Conservation (phyloP, 2,113 vertebrate species). For the Oncorhynchus nerka region DNA sequence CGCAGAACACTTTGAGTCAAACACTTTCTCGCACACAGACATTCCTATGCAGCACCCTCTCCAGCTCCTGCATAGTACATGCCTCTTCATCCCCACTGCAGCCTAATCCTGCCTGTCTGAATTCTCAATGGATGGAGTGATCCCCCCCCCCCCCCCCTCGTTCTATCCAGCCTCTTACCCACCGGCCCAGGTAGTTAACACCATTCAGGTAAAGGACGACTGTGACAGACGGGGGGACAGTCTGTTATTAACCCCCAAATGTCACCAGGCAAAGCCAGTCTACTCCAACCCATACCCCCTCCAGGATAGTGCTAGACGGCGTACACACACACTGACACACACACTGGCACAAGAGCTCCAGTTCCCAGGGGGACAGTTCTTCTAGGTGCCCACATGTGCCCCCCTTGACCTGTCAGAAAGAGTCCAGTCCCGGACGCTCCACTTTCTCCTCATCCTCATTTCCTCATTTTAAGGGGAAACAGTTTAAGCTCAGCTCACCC, state of each 20-base stretch:
- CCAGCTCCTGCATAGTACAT: not conserved
- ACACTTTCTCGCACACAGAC: not conserved
- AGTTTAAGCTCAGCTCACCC: too few species aligned
- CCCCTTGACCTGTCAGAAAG: too few species aligned
- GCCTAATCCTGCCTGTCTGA: conserved; percentile 43
- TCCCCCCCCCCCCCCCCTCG: not conserved
- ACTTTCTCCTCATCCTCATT: too few species aligned
- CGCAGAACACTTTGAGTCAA: not conserved
- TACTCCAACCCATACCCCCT: conserved; percentile 31
- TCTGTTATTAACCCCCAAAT: conserved; percentile 56
- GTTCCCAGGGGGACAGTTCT: too few species aligned
- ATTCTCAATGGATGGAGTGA: too few species aligned
- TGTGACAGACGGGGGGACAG: conserved; percentile 17
- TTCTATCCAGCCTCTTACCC: conserved; percentile 22
- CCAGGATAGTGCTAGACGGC: not conserved
- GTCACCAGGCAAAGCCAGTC: conserved; percentile 39
- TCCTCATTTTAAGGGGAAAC: too few species aligned
- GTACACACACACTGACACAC: not conserved
- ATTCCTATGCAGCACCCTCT: not conserved
- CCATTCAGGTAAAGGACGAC: not conserved
- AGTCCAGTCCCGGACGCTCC: too few species aligned
- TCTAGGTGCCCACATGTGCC: too few species aligned
- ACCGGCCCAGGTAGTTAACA: conserved; percentile 14
- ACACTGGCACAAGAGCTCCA: too few species aligned
- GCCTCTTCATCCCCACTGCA: not conserved